Percentiles rank a stretch among this genome's conserved stretches.
Evolutionary conservation across 2,113 vertebrate species (phyloP).

Genomic region (Pomatostomus ruficeps): DNA sequence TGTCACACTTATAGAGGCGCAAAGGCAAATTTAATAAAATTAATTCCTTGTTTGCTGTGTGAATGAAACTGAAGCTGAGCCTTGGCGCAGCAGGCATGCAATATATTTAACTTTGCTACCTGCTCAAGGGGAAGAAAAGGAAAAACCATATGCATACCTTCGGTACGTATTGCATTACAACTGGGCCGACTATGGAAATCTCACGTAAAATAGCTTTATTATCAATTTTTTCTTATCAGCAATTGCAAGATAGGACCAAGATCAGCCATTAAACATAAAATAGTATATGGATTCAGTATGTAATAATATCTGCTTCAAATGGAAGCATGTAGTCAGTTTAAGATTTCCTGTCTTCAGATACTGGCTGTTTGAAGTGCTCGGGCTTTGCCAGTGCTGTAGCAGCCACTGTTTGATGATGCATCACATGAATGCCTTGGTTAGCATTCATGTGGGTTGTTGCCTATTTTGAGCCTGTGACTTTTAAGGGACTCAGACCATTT

Average conservation of each 20-base stretch:
- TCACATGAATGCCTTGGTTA: background rate
- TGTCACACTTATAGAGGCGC: background rate
- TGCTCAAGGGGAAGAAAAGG: background rate
- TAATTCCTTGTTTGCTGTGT: background rate
- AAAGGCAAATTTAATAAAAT: background rate
- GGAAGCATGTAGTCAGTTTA: background rate
- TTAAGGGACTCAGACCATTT: background rate
- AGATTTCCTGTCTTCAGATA: background rate
- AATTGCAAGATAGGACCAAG: background rate
- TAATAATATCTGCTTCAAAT: background rate
- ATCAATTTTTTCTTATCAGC: background rate
- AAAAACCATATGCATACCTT: background rate
- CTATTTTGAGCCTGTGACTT: background rate
- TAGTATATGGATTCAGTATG: background rate
- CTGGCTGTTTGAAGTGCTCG: background rate
- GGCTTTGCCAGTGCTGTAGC: background rate
- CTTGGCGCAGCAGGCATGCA: background rate
- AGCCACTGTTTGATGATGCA: background rate
- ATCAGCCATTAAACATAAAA: background rate
- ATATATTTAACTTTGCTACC: background rate
- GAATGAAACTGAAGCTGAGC: background rate
- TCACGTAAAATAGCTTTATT: background rate
- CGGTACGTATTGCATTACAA: rapidly evolving
- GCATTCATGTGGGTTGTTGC: background rate
- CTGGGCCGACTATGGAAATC: background rate